These are phyloP conservation scores for Gambusia affinis DNA, from an alignment of 2,113 vertebrate species.

Conservation along the genomic window DNA sequence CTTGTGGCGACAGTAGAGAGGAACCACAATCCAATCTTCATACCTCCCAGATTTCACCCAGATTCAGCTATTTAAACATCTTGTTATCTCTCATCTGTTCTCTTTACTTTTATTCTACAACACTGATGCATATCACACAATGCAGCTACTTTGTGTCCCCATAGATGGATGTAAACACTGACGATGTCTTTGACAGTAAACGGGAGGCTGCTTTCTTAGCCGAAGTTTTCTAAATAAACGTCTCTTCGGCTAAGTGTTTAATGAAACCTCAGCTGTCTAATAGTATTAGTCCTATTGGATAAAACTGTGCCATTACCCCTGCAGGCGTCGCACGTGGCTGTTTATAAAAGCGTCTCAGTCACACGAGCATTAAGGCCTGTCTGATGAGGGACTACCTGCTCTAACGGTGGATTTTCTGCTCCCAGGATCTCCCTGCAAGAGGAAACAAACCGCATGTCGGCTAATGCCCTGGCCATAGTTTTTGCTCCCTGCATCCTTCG, in stretches of 20 bases:
- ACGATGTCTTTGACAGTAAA: no score
- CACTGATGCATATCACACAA: no score
- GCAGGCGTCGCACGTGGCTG: not conserved
- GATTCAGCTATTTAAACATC: not conserved
- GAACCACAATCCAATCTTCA: no score
- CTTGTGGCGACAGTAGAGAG: not conserved
- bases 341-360: not conserved
- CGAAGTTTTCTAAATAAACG: not conserved
- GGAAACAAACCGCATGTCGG: conserved; percentile 97
- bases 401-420: conserved; percentile 27
- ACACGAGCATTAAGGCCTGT: not conserved
- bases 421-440: conserved; percentile 93
- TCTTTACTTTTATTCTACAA: not conserved
- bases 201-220: not conserved
- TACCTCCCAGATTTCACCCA: not conserved
- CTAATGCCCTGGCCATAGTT: conserved; percentile 96
- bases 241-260: not conserved
- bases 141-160: no score
- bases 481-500: conserved; percentile 98
- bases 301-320: not conserved
- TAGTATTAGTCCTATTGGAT: not conserved
- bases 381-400: not conserved
- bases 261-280: not conserved
- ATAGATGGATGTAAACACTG: no score
- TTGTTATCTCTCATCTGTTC: not conserved